These are phyloP conservation scores for Drosophila bocqueti DNA, from an alignment of 1,140 invertebrate genomes.

Conservation along the genomic window DNA sequence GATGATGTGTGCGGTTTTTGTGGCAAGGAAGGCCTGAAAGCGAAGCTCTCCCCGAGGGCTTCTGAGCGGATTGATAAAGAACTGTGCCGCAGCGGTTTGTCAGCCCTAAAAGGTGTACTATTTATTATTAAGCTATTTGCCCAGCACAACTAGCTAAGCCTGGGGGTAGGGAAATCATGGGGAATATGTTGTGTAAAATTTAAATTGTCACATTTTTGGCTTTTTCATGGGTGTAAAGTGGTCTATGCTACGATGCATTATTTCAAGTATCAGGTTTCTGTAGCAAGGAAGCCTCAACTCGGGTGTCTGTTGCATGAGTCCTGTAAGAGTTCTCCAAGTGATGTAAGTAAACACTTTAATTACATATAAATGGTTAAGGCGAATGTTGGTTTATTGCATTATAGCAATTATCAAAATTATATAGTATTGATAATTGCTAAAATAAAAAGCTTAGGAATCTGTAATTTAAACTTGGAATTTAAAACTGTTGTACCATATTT, in stretches of 20 bases:
- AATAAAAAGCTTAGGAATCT: too few relatives aligned
- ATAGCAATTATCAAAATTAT: neutral
- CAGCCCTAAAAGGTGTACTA: conserved; percentile 2
- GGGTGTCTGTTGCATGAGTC: neutral
- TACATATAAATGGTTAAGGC: neutral
- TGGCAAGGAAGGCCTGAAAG: conserved; percentile 16
- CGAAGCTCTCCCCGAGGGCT: conserved; percentile 4
- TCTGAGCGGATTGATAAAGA: conserved; percentile 5
- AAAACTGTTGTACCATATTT: too few relatives aligned
- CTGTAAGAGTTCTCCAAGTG: neutral
- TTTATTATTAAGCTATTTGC: neutral
- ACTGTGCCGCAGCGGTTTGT: neutral
- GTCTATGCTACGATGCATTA: neutral
- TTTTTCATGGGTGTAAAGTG: neutral
- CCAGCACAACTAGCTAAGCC: neutral
- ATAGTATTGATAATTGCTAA: neutral
- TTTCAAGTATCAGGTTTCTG: neutral
- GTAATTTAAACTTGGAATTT: too few relatives aligned
- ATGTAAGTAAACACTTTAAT: neutral
- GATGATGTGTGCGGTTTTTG: conserved; percentile 53
- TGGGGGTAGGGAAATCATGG: neutral
- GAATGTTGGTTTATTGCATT: neutral
- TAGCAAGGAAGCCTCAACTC: neutral
- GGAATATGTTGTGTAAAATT: neutral
- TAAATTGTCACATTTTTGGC: too few relatives aligned